Evolutionary conservation across 2,113 vertebrate species (phyloP), one percentile per base, ranked within the genome.

Genomic region (Procapra przewalskii): DNA sequence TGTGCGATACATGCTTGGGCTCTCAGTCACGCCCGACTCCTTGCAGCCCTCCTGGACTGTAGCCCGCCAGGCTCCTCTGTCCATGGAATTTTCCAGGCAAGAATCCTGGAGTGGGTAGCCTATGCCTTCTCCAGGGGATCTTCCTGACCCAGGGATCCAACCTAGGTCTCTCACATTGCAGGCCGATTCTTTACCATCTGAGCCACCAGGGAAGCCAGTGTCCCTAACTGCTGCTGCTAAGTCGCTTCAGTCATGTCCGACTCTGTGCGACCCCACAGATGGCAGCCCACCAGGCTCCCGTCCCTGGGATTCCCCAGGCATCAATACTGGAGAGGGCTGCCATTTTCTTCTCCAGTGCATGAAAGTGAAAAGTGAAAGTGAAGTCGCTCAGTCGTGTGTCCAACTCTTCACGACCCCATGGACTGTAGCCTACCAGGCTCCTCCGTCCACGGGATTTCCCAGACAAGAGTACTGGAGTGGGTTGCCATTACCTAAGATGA

Each of bases 1-100:
- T 6, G 10, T 23, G 5, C 17, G 0, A 36, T 5, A 4, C 54
- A 75, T 0, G 10, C 67, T 40, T 19, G 40, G 67, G 5, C 21
- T 25, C 67, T 75, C 23, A 75, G 9, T 25, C 21, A 23, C 3
- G n/a, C 23, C n/a, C 0, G n/a, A 40, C 67, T 23, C 67, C 67
- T 40, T 13, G 67, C 67, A 40, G 21, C 67, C 67, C 36, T 75
- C n/a, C 12, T 13, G 36, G 10, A 40, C 67, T 6, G 21, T 25
- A 75, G n/a, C 67, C 19, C 0, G 5, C 67, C 67, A 40, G n/a
- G 19, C 67, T 75, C 67, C 19, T 75, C n/a, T 75, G 67, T 40
- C 67, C 67, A 13, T 23, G n/a, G 67, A 21, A 40, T 75, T 23
- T 21, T 75, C 67, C n/a, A 75, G 67, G n/a, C 36, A 75, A 75